Percentiles rank a stretch among this genome's conserved stretches.
Conservation (phyloP, 64 coral and sea anemone species). For the Orbicella faveolata region DNA sequence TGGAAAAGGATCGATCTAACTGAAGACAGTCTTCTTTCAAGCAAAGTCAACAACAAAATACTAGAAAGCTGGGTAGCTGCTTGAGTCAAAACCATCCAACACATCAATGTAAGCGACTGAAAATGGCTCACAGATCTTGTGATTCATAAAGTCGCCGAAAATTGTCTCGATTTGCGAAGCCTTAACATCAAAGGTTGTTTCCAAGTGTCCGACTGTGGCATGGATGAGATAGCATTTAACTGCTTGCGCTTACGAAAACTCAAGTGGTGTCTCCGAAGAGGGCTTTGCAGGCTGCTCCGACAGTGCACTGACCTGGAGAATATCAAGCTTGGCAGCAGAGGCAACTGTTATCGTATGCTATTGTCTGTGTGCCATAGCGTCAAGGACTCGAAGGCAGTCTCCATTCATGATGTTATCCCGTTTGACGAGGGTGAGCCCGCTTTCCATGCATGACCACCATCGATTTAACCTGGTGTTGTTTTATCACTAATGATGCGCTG, state of each 20-base stretch:
- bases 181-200: constrained; percentile 73
- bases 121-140: constrained; percentile 68
- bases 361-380: constrained; percentile 49
- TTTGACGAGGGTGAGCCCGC: constrained; percentile 74
- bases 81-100: constrained; percentile 68
- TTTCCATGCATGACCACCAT: constrained; percentile 62
- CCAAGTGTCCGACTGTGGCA: constrained; percentile 59
- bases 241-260: constrained; percentile 42
- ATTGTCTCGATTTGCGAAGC: constrained; percentile 54
- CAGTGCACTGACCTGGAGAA: constrained; percentile 56
- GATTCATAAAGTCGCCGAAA: constrained; percentile 34
- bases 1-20: constrained; percentile 63
- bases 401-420: constrained; percentile 68
- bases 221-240: constrained; percentile 44
- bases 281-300: constrained; percentile 42
- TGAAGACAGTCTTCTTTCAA: constrained; percentile 48
- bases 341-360: constrained; percentile 66
- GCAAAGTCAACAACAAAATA: constrained; percentile 57
- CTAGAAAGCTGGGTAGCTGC: constrained; percentile 50
- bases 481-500: constrained; percentile 73
- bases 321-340: constrained; percentile 78
- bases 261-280: constrained; percentile 62
- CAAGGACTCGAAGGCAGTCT: constrained; percentile 51
- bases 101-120: constrained; percentile 59
- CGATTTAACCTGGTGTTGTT: constrained; percentile 84